phyloP scores from a whole-genome alignment of 2,797 vertebrate species.

The Pempheris klunzingeri region DNA sequence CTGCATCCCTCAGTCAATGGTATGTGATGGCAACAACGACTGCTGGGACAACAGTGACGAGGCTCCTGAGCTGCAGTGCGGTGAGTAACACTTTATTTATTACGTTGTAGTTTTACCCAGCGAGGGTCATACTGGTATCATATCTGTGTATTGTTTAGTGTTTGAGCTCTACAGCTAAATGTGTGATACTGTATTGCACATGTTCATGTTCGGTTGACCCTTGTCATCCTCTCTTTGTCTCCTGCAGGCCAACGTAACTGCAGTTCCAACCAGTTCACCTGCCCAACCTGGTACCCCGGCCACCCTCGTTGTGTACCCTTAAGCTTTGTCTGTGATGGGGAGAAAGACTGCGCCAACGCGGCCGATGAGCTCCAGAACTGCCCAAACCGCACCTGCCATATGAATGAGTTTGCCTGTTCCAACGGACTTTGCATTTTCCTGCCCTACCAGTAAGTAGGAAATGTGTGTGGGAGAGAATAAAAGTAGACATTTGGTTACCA shows the following conservation, averaged over 20 bases:
- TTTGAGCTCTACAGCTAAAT: no score
- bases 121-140: neutral
- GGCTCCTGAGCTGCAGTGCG: slow-evolving; percentile 90
- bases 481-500: neutral
- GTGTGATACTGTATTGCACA: no score
- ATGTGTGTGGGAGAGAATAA: neutral
- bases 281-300: slow-evolving; percentile 82
- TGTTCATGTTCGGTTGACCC: no score
- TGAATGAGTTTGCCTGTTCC: slow-evolving; percentile 89
- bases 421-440: slow-evolving; percentile 90
- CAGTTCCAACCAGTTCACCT: slow-evolving; percentile 88
- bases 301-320: slow-evolving; percentile 88
- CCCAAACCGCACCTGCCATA: slow-evolving; percentile 89
- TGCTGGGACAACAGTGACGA: slow-evolving; percentile 96
- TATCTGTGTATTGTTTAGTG: no score
- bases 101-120: no score
- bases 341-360: slow-evolving; percentile 90
- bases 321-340: slow-evolving; percentile 91
- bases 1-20: slow-evolving; percentile 76
- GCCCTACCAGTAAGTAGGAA: slow-evolving; percentile 84
- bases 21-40: slow-evolving; percentile 91
- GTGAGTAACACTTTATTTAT: slow-evolving; percentile 78
- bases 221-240: neutral
- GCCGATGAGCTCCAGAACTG: slow-evolving; percentile 94
- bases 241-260: slow-evolving; percentile 88